Conservation (phyloP, 1,140 invertebrate species). For the Homalodisca vitripennis region DNA sequence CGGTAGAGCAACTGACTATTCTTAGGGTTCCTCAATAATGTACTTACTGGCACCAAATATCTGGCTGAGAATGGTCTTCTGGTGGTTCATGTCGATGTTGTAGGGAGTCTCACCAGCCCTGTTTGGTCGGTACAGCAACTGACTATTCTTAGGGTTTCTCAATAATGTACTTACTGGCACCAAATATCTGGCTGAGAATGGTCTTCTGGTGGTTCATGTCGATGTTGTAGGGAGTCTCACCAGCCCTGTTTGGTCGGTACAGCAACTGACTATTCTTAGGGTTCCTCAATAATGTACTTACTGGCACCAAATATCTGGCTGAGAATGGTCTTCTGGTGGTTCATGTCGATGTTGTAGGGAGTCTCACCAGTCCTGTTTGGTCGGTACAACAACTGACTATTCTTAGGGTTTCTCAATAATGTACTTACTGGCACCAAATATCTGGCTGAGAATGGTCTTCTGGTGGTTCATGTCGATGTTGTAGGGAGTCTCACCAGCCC, state of each 20-base stretch:
- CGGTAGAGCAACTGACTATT: slow-evolving; percentile 94
- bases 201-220: slow-evolving; percentile 93
- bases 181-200: slow-evolving; percentile 94
- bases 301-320: slow-evolving; percentile 94
- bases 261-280: slow-evolving; percentile 95
- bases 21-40: slow-evolving; percentile 88
- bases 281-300: slow-evolving; percentile 79
- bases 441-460: slow-evolving; percentile 92
- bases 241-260: slow-evolving; percentile 91
- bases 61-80: slow-evolving; percentile 91
- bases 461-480: slow-evolving; percentile 95
- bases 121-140: slow-evolving; percentile 93
- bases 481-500: slow-evolving; percentile 95
- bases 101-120: slow-evolving; percentile 96
- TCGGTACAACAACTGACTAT: slow-evolving; percentile 92
- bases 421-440: slow-evolving; percentile 86
- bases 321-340: slow-evolving; percentile 90
- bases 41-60: slow-evolving; percentile 89
- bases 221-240: slow-evolving; percentile 98
- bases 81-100: slow-evolving; percentile 93
- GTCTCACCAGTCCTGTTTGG: slow-evolving; percentile 94
- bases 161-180: slow-evolving; percentile 66
- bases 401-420: slow-evolving; percentile 90
- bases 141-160: slow-evolving; percentile 94
- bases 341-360: slow-evolving; percentile 96